Base-by-base conservation (phyloP, 2,888 invertebrate species). In the Phyto melanocephala region DNA sequence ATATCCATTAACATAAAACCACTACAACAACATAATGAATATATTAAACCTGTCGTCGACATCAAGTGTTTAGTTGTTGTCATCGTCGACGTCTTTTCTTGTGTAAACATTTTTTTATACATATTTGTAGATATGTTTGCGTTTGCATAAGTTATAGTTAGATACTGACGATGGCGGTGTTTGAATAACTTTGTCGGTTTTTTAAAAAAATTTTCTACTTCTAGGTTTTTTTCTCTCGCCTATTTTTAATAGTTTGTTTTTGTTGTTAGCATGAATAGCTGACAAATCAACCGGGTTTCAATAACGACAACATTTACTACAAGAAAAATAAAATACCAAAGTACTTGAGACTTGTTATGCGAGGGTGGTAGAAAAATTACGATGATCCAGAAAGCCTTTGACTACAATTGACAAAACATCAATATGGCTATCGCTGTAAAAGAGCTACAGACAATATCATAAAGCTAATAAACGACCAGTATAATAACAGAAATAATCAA, bases 41-140 rank as follows among this genome's bases (percentile, higher is more conserved):
- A 82, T 79, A 82, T 82, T 82, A 82, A 82, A 82, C 78, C 79
- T 82, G 82, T 82, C 82, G 82, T 79, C 82, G 82, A 75, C 82
- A 75, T 82, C 82, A 82, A 82, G 82, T 82, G 82, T 79, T 81
- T 81, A 74, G 68, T 70, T 78, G 40, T 67, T 33, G 58, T 75
- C 47, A 47, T 75, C 40, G 62, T 52, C 58, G 67, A 52, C 65
- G 35, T 60, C 20, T 70, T 60, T 67, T 72, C 50, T 58, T 58
- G 37, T 65, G 50, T 50, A 50, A 62, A 28, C 17, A 15, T 62
- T 45, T 54, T 15, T 37, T 28, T 56, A 8, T 22, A 52, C 22
- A 15, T 54, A 13, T 37, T 33, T 15, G 17, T 47, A 17, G 37
- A 2, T 15, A 10, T 63, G n/a, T 50, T 1, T 40, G 10, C 40